Base-by-base conservation (phyloP, 2,888 invertebrate species). In the Drosophila kuntzei region DNA sequence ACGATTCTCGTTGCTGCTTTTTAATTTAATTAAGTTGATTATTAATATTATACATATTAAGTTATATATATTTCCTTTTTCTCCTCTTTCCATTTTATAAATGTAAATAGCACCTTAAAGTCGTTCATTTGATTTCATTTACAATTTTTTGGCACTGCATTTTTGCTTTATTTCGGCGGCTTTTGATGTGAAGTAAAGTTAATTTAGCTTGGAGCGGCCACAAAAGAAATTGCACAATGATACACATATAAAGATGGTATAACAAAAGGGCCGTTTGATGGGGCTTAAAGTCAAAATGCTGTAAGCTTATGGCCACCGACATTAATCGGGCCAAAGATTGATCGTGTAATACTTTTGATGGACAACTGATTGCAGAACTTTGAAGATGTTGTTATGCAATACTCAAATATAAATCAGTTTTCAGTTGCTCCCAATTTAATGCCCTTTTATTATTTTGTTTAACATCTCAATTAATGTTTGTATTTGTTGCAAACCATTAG, bases 111-210 rank as follows among this genome's bases (percentile, higher is more conserved):
- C 41, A 41, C n/a, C 4, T 34, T 34, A 2, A 34, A 43, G 54
- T 43, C 20, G 7, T 11, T 32, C 41, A 43, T 43, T 55, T 57
- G 61, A 22, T 51, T 39, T 44, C 22, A 36, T 46, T 60, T 20
- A 43, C 18, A 27, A 27, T 25, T 57, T 57, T 73, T 65, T 51
- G 39, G 54, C 32, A 60, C 44, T 60, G 50, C 27, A 39, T 54
- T 66, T 66, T 78, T 50, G 53, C 12, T 47, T 66, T 58, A 51
- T 62, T 79, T 81, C 71, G 65, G 67, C 75, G 59, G 66, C 66
- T 78, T 82, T 75, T 80, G 76, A 82, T 82, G 71, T 82, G 87
- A 87, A 82, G 76, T 87, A 80, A 86, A 87, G 85, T 87, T 86
- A 86, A 86, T 86, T 86, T 87, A 83, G 68, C 72, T 69, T 72